Evolutionary conservation across 2,888 invertebrate genomes (phyloP), one percentile per base, ranked within the genome.

Genomic region (Dusona sp.): DNA sequence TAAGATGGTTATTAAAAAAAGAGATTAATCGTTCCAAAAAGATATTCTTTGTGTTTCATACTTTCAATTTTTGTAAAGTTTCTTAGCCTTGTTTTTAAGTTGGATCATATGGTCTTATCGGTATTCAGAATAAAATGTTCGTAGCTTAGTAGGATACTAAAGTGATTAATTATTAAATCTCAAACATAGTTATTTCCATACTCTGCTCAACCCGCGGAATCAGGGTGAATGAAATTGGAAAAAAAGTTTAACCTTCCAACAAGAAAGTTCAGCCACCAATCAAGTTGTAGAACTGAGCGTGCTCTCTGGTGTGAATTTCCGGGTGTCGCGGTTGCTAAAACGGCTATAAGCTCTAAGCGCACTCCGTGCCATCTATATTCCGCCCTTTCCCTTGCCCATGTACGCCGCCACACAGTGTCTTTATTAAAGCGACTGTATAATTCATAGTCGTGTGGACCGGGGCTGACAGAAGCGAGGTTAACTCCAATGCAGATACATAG

Each of bases 401-500:
- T 65, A 68, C 42, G 67, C 45, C 11, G 42, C 19, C 45, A 13
- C 72, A 38, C 38, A 68, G 83, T 85, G 88, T 88, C 88, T 88
- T 88, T 87, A 88, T 88, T 88, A 88, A 85, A 88, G 85, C 87
- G 82, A 87, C 85, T 88, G 85, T 85, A 88, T 88, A 88, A 88
- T 88, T 88, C 87, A 88, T 84, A 84, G 81, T 75, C 79, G 75
- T 77, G 81, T 79, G 83, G 79, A 81, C 87, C 83, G 79, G 81
- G 79, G 75, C 81, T 85, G 88, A 88, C 87, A 88, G 85, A 85
- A 74, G 87, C 83, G 79, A 84, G 83, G 79, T 72, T 79, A 84
- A 78, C 81, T 84, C 78, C 86, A 84, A 51, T 75, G 81, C 74
- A 79, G 83, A n/a, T 74, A 73, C 68, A 73, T 54, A 38, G 48